These are phyloP conservation scores for Cenopis cana DNA, from an alignment of 2,888 invertebrate genomes.

Conservation along the genomic window DNA sequence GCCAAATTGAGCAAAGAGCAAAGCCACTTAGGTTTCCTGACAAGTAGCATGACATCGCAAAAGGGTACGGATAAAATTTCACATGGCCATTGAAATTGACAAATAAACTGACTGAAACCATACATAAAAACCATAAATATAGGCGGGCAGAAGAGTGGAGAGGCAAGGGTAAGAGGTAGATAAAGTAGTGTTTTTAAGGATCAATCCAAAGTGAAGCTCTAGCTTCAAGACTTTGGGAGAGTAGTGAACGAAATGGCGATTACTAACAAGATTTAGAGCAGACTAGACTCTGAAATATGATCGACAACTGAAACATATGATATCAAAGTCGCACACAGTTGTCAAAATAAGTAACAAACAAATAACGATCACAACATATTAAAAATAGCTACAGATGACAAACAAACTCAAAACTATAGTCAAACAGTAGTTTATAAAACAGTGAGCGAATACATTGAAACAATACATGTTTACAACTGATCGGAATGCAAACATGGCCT, in stretches of 20 bases:
- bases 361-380: not conserved
- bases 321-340: not conserved
- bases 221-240: too few relatives aligned
- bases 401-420: not conserved
- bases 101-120: not conserved
- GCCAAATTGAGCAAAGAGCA: slow-evolving; percentile 7
- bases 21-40: slow-evolving; percentile 1
- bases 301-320: not conserved
- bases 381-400: not conserved
- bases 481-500: slow-evolving; percentile 37
- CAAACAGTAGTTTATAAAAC: slow-evolving; percentile 28
- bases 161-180: too few relatives aligned
- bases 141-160: too few relatives aligned
- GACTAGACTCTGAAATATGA: too few relatives aligned
- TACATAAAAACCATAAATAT: too few relatives aligned
- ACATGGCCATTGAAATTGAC: not conserved
- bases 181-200: too few relatives aligned
- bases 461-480: slow-evolving; percentile 30
- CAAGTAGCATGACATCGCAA: not conserved
- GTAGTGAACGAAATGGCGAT: too few relatives aligned
- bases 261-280: too few relatives aligned
- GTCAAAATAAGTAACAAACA: not conserved
- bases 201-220: too few relatives aligned
- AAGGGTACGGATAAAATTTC: not conserved
- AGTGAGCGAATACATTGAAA: slow-evolving; percentile 14